Base-by-base conservation (phyloP, 2,113 vertebrate genomes). In the Nansenia antarctica region DNA sequence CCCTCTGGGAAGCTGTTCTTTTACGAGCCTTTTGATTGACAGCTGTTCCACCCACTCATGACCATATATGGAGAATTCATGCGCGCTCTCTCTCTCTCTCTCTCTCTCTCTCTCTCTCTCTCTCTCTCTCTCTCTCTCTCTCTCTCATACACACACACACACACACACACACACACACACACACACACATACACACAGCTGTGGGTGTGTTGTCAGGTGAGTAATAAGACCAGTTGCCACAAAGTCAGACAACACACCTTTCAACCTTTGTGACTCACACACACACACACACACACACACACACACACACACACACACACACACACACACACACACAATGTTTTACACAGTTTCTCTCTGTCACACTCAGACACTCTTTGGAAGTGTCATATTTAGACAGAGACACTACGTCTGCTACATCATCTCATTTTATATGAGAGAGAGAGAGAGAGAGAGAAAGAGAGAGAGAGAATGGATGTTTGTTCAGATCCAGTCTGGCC, bases 171-270 rank as follows among this genome's bases (percentile, higher is more conserved):
- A 26, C 34, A 39, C 34, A 30, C 55, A 30, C 55, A 58, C 27
- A 58, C 26, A 58, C 58, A 32, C 18, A 35, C 30, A 22, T 18
- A 31, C 24, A 27, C 1, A 18, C 12, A 76, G 69, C 67, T 69
- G 67, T 59, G 32, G 69, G 27, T 45, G n/a, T 15, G 53, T 59
- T 37, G 18, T 45, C 69, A 62, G 49, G 55, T 88, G 87, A 87
- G 65, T 80, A 76, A 87, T 72, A 70, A 64, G 31, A 53, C 34
- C 32, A 74, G 49, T 72, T 71, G 70, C 76, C 65, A 73, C 24
- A 24, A 45, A 69, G 14, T 3, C 35, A 62, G 49, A 61, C 31
- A 20, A 18, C 53, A 59, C 34, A 15, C 53, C 18, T 24, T 39
- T 9, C 54, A 57, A 29, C 53, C 60, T 45, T 54, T 53, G n/a